A percentile compares a stretch with the other conserved stretches of the same genome.
phyloP scores from a whole-genome alignment of 1,140 invertebrate species.

The Lamellibrachia luymesi region DNA sequence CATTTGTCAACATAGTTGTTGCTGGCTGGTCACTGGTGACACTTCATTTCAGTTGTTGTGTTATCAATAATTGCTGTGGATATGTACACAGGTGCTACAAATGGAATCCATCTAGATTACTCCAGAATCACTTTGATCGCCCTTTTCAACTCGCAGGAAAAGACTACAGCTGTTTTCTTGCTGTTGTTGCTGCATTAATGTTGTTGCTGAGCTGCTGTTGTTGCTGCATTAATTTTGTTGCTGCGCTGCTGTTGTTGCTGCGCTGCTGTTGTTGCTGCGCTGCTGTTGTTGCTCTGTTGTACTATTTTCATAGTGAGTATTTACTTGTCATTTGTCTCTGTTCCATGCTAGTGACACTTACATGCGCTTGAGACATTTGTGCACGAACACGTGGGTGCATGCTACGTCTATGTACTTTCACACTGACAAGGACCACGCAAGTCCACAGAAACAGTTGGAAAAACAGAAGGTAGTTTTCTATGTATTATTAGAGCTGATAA shows the following conservation, averaged over 20 bases:
- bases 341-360: conserved; percentile 71
- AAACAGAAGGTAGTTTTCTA: background rate
- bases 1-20: background rate
- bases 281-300: conserved; percentile 13
- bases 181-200: too few species aligned
- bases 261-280: background rate
- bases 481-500: background rate
- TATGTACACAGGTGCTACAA: background rate
- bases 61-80: background rate
- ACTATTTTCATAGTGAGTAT: conserved; percentile 29
- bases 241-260: conserved; percentile 3
- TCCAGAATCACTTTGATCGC: background rate
- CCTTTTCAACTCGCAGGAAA: background rate
- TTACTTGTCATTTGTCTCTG: background rate
- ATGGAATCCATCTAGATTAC: background rate
- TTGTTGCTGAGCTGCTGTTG: too few species aligned
- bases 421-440: conserved; percentile 89
- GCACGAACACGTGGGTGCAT: conserved; percentile 95
- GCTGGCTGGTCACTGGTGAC: too few species aligned
- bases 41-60: too few species aligned
- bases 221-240: too few species aligned
- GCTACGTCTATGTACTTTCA: conserved; percentile 93
- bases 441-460: background rate
- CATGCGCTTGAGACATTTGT: conserved; percentile 87
- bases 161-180: background rate